Base-by-base conservation (phyloP, 2,797 vertebrate species). In the Orientallactaga sibirica region DNA sequence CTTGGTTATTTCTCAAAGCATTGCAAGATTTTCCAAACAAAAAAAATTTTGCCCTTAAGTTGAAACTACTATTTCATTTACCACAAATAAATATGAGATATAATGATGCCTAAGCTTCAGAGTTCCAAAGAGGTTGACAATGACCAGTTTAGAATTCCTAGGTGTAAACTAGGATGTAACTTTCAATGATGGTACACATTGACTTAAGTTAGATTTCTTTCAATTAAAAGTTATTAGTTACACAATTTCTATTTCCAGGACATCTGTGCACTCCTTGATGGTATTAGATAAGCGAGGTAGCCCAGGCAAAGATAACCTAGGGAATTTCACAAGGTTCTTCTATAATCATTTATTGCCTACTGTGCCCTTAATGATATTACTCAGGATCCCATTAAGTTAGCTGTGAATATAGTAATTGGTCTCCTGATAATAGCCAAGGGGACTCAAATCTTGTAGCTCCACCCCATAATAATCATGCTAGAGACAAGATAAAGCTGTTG, bases 301-400 rank as follows among this genome's bases (percentile, higher is more conserved):
- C 92, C 55, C 48, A 96, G 89, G 88, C 64, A 25, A 67, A 94
- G 82, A 79, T 96, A 95, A 58, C 78, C 96, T 86, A 84, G 97
- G 95, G 94, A 95, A 96, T 95, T 94, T 98, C 94, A 89, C 90
- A 89, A 96, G 78, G 58, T 94, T 97, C 90, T 96, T 95, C 97
- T 92, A 96, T 97, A 97, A 95, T 95, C 96, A 97, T 93, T 98
- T 97, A 95, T 75, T 97, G 91, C 93, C 90, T 97, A 94, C 93
- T 91, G 92, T 97, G 93, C 66, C 77, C 82, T 93, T 97, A 97
- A 98, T 98, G 96, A 96, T 96, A 95, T 97, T 97, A 88, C 90
- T 97, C 71, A 92, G 86, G 88, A 96, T 98, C 97, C 96, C 92
- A 97, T 97, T 98, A 97, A 96, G 52, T 96, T 95, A 95, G 68